Evolutionary conservation across 2,113 vertebrate species (phyloP), one percentile per base, ranked within the genome.

Genomic region (Callospermophilus lateralis): DNA sequence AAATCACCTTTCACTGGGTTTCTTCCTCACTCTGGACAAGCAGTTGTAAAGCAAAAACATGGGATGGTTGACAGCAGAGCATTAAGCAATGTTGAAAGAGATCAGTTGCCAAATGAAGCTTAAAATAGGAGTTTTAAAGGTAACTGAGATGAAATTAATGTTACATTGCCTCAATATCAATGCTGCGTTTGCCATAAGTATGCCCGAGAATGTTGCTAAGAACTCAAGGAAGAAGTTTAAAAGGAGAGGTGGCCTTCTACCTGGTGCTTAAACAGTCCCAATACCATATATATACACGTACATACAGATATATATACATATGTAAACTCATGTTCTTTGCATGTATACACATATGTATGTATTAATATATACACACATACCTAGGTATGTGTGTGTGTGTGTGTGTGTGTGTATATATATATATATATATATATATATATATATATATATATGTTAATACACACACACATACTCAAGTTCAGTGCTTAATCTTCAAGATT

Each of bases 101-200:
- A 96, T 97, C 87, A 97, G 84, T 78, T 85, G 72, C 67, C 94
- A 97, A 97, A 96, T 95, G 94, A 84, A 94, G 96, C 93, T 96
- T 97, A 73, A 76, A 92, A 93, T 76, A 80, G 53, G n/a, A 77
- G 70, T 84, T 90, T 97, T 45, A 84, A 92, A 97, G 92, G 79
- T 84, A 92, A 96, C 93, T 89, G 70, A 89, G 39, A 90, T 63
- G 55, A 92, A 95, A 97, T 93, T 67, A 83, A 86, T 24, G 8
- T 86, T 55, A 92, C 77, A 77, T 17, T 77, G 45, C 84, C 76
- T 89, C 87, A 39, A 2, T 67, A 68, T 20, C 95, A 89, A 70
- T 34, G 28, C 77, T 90, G 37, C 26, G 26, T 92, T 80, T 65
- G 10, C n/a, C 30, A 5, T 76, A 34, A 84, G 16, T 10, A 45